Conservation (phyloP, 2,797 vertebrate species). For the Alca torda region DNA sequence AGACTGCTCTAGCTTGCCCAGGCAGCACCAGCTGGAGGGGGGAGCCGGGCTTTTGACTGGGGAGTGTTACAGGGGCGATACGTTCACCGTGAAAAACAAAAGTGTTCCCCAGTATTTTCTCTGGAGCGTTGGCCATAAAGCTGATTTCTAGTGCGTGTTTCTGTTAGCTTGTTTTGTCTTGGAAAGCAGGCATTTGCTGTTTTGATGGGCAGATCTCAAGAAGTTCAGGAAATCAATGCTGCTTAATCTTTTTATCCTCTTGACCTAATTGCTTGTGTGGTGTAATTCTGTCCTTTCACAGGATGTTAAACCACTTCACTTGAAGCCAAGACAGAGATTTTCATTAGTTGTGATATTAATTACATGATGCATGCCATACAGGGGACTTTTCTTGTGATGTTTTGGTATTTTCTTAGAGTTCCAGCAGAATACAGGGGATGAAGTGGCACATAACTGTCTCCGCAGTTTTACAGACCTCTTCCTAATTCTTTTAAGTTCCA, state of each 20-base stretch:
- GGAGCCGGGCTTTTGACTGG: background rate
- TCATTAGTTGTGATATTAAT: background rate
- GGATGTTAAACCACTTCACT: background rate
- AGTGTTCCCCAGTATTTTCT: background rate
- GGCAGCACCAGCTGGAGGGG: background rate
- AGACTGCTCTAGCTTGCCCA: background rate
- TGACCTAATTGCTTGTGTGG: background rate
- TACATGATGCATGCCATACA: background rate
- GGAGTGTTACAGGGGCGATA: background rate
- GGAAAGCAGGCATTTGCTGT: slow-evolving; percentile 1
- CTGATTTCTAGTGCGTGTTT: background rate
- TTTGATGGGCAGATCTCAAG: background rate
- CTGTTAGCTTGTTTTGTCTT: slow-evolving; percentile 16
- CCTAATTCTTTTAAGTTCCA: background rate
- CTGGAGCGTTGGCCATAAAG: background rate
- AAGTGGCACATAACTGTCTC: background rate
- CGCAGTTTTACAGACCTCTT: background rate
- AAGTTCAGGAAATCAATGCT: background rate
- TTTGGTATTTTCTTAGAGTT: background rate
- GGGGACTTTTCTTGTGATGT: background rate
- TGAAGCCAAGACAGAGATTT: background rate
- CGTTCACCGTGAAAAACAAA: background rate
- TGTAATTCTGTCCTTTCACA: slow-evolving; percentile 5
- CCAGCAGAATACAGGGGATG: background rate
- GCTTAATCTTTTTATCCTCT: slow-evolving; percentile 2